These are phyloP conservation scores for Spheniscus humboldti DNA, from an alignment of 2,797 vertebrate genomes.

Conservation along the genomic window DNA sequence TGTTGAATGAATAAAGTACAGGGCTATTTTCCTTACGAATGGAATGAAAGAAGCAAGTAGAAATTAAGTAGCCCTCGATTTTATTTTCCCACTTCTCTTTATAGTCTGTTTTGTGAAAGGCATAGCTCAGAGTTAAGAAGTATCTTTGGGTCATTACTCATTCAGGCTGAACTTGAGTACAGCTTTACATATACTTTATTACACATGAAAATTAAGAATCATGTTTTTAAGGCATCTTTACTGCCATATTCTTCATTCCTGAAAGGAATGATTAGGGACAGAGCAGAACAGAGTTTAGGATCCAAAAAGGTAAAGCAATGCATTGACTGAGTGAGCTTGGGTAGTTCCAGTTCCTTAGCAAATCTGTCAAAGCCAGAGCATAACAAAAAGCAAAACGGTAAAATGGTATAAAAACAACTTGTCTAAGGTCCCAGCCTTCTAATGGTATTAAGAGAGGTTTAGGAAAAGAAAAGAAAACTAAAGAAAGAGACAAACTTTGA, in stretches of 20 bases:
- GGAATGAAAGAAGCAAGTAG: neutral
- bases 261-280: neutral
- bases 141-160: neutral
- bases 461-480: neutral
- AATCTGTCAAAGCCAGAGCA: conserved; percentile 18
- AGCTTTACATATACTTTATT: neutral
- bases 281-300: neutral
- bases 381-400: neutral
- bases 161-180: neutral
- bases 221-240: neutral
- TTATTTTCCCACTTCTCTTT: neutral
- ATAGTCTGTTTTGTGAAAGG: neutral
- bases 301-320: neutral
- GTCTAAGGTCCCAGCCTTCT: neutral
- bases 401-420: neutral
- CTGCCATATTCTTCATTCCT: neutral
- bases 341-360: neutral
- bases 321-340: neutral
- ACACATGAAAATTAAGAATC: neutral
- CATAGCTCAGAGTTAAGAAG: neutral
- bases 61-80: neutral
- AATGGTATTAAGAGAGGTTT: neutral
- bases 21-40: conserved; percentile 3
- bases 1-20: neutral
- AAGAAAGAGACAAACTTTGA: conserved; percentile 31